Evolutionary conservation across 2,888 invertebrate genomes (phyloP).

Genomic region (Cosmia pyralina): DNA sequence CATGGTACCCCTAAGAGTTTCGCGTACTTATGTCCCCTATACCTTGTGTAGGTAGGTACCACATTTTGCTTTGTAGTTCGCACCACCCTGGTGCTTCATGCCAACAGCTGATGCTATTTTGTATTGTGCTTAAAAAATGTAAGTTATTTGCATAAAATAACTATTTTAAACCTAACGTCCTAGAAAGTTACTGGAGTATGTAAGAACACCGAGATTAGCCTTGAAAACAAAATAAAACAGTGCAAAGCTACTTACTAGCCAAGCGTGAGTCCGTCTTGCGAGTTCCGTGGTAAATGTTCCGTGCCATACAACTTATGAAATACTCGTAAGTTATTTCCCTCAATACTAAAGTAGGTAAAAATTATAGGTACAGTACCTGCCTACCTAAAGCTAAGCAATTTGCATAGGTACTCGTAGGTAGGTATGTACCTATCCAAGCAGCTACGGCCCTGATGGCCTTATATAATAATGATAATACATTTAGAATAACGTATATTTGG

Average conservation of each 20-base stretch:
- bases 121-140: not conserved
- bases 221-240: conserved; percentile 31
- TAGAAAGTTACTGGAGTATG: conserved; percentile 53
- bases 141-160: conserved; percentile 21
- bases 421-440: too few species aligned
- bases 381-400: too few species aligned
- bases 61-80: not conserved
- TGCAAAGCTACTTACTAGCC: conserved; percentile 28
- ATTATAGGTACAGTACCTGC: too few species aligned
- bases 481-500: too few species aligned
- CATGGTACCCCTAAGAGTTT: too few species aligned
- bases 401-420: not conserved
- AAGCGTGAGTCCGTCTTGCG: conserved; percentile 32
- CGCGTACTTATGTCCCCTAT: too few species aligned
- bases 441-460: too few species aligned
- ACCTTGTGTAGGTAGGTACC: not conserved
- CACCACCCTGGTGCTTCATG: too few species aligned
- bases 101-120: not conserved
- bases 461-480: too few species aligned
- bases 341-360: not conserved
- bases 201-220: conserved; percentile 29
- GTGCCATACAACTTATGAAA: conserved; percentile 13
- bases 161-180: conserved; percentile 30
- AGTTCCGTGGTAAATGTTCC: conserved; percentile 7
- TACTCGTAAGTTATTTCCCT: not conserved